Conservation (phyloP, 1,140 invertebrate genomes). For the Mylabris phalerata region DNA sequence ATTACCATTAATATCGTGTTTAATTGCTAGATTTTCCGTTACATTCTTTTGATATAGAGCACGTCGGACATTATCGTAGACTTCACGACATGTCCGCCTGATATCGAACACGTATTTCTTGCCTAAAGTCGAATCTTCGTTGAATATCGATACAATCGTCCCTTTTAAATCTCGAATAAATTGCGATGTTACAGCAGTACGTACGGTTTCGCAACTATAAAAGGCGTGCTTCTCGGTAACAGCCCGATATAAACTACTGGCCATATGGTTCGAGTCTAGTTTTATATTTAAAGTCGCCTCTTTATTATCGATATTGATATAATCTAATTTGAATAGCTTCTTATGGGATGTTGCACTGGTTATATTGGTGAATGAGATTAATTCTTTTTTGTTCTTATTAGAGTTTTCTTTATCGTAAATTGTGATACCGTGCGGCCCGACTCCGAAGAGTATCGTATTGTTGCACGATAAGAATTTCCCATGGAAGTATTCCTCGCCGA, state of each 20-base stretch:
- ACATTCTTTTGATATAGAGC: conserved; percentile 50
- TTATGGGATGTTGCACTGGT: conserved; percentile 70
- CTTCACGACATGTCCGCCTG: conserved; percentile 75
- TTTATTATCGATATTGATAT: conserved; percentile 61
- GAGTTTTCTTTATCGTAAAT: conserved; percentile 55
- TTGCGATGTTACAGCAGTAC: conserved; percentile 78
- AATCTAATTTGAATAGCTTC: conserved; percentile 67
- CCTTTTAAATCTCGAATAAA: conserved; percentile 85
- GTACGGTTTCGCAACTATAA: conserved; percentile 84
- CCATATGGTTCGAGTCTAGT: conserved; percentile 68
- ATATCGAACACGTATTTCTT: conserved; percentile 89
- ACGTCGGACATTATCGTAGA: conserved; percentile 76
- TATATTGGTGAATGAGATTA: conserved; percentile 74
- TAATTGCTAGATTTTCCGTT: not conserved
- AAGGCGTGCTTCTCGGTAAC: conserved; percentile 87
- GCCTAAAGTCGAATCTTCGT: conserved; percentile 77
- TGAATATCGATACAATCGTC: conserved; percentile 86
- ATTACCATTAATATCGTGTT: not conserved
- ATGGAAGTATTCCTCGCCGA: conserved; percentile 77
- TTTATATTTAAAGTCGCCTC: conserved; percentile 68
- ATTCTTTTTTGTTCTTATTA: conserved; percentile 54
- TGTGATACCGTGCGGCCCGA: conserved; percentile 75
- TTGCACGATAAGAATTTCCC: conserved; percentile 48
- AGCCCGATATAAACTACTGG: conserved; percentile 76
- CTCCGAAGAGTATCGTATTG: conserved; percentile 52